phyloP scores from a whole-genome alignment of 2,888 invertebrate species.

The Polymixis lichenea region DNA sequence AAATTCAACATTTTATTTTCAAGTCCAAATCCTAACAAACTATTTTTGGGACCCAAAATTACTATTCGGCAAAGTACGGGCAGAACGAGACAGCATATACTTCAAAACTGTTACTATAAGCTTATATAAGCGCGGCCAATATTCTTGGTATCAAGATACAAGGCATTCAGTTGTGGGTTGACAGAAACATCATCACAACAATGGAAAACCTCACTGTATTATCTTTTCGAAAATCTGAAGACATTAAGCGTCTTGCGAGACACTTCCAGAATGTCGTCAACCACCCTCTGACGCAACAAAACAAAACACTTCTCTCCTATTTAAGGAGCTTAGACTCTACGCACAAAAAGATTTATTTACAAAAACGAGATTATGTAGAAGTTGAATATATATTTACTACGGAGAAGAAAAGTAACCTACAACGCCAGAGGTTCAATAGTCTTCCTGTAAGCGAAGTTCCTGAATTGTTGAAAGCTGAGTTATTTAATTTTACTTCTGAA shows the following conservation, averaged over 20 bases:
- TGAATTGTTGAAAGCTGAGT: constrained; percentile 84
- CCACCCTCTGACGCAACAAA: constrained; percentile 80
- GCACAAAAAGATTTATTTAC: constrained; percentile 80
- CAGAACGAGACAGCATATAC: constrained; percentile 56
- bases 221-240: constrained; percentile 84
- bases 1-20: constrained; percentile 75
- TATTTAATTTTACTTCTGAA: constrained; percentile 73
- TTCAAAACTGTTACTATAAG: constrained; percentile 60
- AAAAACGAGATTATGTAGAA: constrained; percentile 83
- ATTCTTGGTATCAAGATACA: constrained; percentile 64
- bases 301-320: constrained; percentile 76
- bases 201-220: constrained; percentile 81
- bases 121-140: constrained; percentile 62
- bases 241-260: constrained; percentile 81
- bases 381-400: constrained; percentile 88
- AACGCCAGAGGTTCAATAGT: constrained; percentile 87
- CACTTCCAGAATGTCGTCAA: constrained; percentile 82
- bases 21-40: constrained; percentile 71
- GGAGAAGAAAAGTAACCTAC: constrained; percentile 86
- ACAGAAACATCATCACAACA: constrained; percentile 70
- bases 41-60: constrained; percentile 64
- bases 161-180: constrained; percentile 69
- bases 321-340: constrained; percentile 79
- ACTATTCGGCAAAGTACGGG: constrained; percentile 66
- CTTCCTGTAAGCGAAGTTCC: constrained; percentile 87